A percentile compares a stretch with the other conserved stretches of the same genome.
Conservation (phyloP, 2,113 vertebrate genomes). For the Rutilus rutilus region DNA sequence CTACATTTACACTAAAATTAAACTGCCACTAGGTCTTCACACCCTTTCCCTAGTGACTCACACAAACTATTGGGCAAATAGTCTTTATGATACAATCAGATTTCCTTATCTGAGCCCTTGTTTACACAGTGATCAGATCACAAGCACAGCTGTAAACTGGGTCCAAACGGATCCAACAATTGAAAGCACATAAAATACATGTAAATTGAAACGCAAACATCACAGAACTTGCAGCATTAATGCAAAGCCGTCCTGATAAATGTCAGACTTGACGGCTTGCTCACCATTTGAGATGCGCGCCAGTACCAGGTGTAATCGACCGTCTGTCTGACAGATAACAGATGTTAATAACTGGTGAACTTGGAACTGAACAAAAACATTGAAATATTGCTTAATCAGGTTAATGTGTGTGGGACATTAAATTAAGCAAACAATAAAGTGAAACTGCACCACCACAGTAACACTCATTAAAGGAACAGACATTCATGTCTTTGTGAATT, state of each 20-base stretch:
- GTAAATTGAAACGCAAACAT: background rate
- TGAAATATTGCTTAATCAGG: background rate
- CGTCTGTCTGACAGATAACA: background rate
- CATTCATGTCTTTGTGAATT: too few relatives aligned
- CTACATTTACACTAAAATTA: conserved; percentile 34
- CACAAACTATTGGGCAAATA: background rate
- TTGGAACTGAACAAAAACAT: background rate
- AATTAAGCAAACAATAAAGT: background rate
- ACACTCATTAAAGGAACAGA: background rate
- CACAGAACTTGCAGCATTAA: background rate
- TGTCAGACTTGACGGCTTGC: background rate
- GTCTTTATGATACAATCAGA: background rate
- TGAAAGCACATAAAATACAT: background rate
- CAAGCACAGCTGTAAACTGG: background rate
- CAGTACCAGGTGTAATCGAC: background rate
- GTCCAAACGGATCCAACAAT: background rate
- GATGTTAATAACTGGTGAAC: background rate
- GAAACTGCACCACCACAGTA: conserved; percentile 1
- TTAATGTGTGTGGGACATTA: background rate
- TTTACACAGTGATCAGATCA: background rate
- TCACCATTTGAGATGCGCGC: background rate
- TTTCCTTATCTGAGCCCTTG: background rate
- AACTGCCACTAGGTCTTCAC: conserved; percentile 22
- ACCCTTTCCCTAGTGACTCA: conserved; percentile 31
- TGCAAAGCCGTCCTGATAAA: background rate